Conservation (phyloP, 2,797 vertebrate species). For the Helicolenus hilgendorfi region DNA sequence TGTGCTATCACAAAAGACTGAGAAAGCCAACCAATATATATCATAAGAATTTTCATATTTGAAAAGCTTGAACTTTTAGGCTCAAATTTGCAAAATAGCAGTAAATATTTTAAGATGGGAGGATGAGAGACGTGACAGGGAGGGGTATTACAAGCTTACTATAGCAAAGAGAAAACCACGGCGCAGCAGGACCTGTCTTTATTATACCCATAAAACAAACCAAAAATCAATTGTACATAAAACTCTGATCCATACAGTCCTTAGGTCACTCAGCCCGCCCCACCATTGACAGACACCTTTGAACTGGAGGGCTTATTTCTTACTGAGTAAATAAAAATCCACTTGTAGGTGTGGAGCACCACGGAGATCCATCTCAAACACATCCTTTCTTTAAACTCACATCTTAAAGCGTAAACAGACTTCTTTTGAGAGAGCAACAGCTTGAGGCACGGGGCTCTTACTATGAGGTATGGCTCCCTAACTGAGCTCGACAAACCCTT, state of each 20-base stretch:
- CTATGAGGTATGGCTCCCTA: slow-evolving; percentile 26
- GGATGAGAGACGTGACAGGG: no score
- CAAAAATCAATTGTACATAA: slow-evolving; percentile 85
- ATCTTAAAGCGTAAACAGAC: slow-evolving; percentile 27
- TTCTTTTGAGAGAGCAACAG: slow-evolving; percentile 24
- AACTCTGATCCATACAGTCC: slow-evolving; percentile 57
- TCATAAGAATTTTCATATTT: background rate
- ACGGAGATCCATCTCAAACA: slow-evolving; percentile 1
- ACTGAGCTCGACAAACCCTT: slow-evolving; percentile 30
- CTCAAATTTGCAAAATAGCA: background rate
- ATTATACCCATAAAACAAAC: slow-evolving; percentile 85
- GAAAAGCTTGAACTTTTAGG: background rate
- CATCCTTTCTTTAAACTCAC: slow-evolving; percentile 11
- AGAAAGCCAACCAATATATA: background rate
- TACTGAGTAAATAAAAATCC: slow-evolving; percentile 15
- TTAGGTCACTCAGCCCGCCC: slow-evolving; percentile 50
- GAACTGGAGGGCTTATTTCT: slow-evolving; percentile 31
- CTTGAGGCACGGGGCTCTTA: slow-evolving; percentile 7
- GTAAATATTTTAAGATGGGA: background rate
- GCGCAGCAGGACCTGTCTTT: slow-evolving; percentile 55
- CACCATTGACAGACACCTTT: slow-evolving; percentile 45
- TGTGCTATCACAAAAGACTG: background rate
- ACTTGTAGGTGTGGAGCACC: background rate
- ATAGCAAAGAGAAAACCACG: slow-evolving; percentile 33
- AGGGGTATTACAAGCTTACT: background rate